Evolutionary conservation across 2,113 vertebrate genomes (phyloP).

Genomic region (Myotis lucifugus): DNA sequence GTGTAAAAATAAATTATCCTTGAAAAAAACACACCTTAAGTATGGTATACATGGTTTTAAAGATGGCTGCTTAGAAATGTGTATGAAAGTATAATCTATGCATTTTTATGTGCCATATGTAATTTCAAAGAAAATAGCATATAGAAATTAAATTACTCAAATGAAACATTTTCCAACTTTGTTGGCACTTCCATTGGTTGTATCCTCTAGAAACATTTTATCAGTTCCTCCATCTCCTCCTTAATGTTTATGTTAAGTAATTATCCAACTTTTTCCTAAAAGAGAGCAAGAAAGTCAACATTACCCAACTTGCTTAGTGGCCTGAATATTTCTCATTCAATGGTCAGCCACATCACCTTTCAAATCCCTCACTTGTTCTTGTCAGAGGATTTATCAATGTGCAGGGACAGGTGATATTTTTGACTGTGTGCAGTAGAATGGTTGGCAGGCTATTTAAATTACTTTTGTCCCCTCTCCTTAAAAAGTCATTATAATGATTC

Average conservation of each 20-base stretch:
- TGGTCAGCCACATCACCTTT: not conserved
- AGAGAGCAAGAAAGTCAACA: not conserved
- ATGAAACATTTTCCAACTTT: not conserved
- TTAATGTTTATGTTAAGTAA: not conserved
- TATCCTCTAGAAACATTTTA: not conserved
- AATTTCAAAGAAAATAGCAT: not conserved
- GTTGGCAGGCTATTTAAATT: not conserved
- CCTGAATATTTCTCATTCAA: not conserved
- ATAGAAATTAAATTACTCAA: not conserved
- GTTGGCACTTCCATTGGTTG: not conserved
- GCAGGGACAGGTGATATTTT: not conserved
- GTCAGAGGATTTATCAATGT: not conserved
- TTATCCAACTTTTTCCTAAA: slow-evolving; percentile 4
- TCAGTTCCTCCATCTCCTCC: not conserved
- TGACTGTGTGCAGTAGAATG: not conserved
- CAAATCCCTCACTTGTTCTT: not conserved
- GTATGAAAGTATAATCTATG: not conserved
- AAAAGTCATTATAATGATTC: not conserved
- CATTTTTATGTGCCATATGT: not conserved
- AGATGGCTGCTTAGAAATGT: not conserved
- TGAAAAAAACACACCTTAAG: not conserved
- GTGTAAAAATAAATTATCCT: not conserved
- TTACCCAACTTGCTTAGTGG: not conserved
- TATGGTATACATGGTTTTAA: not conserved
- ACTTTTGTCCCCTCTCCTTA: not conserved